These are phyloP conservation scores for Leucoraja erinaceus DNA, from an alignment of 2,113 vertebrate species.

Conservation along the genomic window DNA sequence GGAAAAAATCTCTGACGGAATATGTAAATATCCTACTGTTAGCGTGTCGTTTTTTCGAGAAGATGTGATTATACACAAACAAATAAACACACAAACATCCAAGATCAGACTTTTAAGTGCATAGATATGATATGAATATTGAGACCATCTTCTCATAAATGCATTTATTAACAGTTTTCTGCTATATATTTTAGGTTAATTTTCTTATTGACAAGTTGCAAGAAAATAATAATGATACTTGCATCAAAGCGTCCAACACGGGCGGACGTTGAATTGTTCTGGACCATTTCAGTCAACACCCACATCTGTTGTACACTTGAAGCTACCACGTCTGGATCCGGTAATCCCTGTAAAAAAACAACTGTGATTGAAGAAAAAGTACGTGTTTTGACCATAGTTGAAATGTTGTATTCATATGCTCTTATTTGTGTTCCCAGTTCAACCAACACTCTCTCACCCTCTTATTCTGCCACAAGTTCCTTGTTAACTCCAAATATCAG, in stretches of 20 bases:
- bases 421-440: not conserved
- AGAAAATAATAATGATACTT: slow-evolving; percentile 50
- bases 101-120: no score
- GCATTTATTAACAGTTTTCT: not conserved
- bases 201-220: not conserved
- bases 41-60: no score
- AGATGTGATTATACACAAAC: no score
- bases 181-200: not conserved
- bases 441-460: not conserved
- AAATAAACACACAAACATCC: no score
- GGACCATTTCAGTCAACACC: slow-evolving; percentile 89
- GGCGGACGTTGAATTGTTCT: slow-evolving; percentile 69
- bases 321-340: slow-evolving; percentile 75
- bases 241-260: slow-evolving; percentile 88
- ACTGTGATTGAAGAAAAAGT: not conserved
- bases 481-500: no score
- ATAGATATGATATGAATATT: not conserved
- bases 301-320: slow-evolving; percentile 95
- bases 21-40: no score
- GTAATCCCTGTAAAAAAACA: slow-evolving; percentile 64
- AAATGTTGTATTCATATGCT: no score
- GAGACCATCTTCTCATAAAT: no score
- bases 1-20: no score
- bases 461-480: not conserved
- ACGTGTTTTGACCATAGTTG: not conserved